phyloP scores from a whole-genome alignment of 2,797 vertebrate species.

The Peromyscus eremicus region DNA sequence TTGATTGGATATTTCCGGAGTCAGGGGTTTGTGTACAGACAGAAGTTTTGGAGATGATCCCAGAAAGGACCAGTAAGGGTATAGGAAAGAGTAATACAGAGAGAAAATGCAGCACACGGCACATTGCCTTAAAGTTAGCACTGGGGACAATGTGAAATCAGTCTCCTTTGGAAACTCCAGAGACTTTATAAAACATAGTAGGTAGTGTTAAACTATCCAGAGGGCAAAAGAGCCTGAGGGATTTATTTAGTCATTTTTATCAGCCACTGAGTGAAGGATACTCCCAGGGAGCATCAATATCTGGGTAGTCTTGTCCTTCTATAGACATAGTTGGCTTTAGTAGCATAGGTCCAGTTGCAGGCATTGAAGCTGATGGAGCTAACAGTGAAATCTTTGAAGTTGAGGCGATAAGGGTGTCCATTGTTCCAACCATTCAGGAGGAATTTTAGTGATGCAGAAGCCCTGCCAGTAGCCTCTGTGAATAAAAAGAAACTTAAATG shows the following conservation, averaged over 20 bases:
- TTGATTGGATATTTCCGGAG: constrained; percentile 29
- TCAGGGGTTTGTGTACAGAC: not conserved
- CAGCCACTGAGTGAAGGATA: not conserved
- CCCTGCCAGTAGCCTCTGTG: not conserved
- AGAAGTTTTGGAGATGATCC: not conserved
- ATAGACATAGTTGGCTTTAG: constrained; percentile 27
- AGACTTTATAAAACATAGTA: not conserved
- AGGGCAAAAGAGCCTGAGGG: not conserved
- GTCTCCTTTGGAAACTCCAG: not conserved
- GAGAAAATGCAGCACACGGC: constrained; percentile 49
- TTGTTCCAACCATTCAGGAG: not conserved
- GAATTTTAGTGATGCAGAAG: constrained; percentile 25
- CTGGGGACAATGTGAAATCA: constrained; percentile 5
- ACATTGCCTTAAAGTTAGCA: not conserved
- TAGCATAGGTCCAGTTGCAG: not conserved
- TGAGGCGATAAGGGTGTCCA: not conserved
- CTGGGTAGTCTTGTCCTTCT: not conserved
- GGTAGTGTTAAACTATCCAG: not conserved
- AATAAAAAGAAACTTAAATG: constrained; percentile 51
- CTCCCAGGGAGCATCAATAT: not conserved
- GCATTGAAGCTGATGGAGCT: not conserved
- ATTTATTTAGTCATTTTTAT: constrained; percentile 19
- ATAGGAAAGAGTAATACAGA: constrained; percentile 17
- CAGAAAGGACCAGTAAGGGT: constrained; percentile 39
- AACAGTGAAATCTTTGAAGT: not conserved